Conservation (phyloP, 37 sponge, comb jelly and placozoan species). For the Halichondria panicea region DNA sequence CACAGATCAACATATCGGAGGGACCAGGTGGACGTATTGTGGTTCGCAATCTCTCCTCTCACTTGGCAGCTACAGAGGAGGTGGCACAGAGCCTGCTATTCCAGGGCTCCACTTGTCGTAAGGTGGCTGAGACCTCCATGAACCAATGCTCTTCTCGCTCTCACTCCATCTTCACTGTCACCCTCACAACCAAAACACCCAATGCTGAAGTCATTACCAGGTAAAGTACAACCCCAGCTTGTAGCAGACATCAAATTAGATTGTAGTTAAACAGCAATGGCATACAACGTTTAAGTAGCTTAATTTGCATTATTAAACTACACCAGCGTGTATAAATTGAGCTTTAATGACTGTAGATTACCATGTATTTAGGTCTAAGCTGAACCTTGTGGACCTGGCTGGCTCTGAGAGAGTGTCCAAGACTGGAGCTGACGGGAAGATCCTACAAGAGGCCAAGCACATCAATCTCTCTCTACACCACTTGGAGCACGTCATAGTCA, state of each 20-base stretch:
- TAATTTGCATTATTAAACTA: too few species aligned
- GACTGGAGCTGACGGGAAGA: conserved; percentile 66
- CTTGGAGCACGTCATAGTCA: conserved; percentile 88
- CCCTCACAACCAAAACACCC: conserved; percentile 55
- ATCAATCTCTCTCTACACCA: conserved; percentile 91
- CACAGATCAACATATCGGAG: conserved; percentile 59
- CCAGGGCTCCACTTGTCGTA: conserved; percentile 80
- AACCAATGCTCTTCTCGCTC: conserved; percentile 88
- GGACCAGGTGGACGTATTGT: conserved; percentile 34
- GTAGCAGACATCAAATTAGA: background rate
- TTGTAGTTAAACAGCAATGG: background rate
- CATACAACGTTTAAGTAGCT: background rate
- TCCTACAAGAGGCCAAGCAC: conserved; percentile 82
- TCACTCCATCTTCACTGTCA: conserved; percentile 83
- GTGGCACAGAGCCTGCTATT: conserved; percentile 85
- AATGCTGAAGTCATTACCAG: conserved; percentile 62
- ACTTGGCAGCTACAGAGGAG: conserved; percentile 83
- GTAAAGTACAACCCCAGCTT: too few species aligned
- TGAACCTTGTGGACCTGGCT: conserved; percentile 89
- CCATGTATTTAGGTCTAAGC: conserved; percentile 93
- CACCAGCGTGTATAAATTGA: too few species aligned
- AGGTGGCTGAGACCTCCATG: conserved; percentile 91
- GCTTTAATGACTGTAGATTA: too few species aligned
- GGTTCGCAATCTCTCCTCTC: conserved; percentile 74
- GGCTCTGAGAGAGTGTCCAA: conserved; percentile 92